Evolutionary conservation across 2,888 invertebrate genomes (phyloP).

Genomic region (Magallana nippona): DNA sequence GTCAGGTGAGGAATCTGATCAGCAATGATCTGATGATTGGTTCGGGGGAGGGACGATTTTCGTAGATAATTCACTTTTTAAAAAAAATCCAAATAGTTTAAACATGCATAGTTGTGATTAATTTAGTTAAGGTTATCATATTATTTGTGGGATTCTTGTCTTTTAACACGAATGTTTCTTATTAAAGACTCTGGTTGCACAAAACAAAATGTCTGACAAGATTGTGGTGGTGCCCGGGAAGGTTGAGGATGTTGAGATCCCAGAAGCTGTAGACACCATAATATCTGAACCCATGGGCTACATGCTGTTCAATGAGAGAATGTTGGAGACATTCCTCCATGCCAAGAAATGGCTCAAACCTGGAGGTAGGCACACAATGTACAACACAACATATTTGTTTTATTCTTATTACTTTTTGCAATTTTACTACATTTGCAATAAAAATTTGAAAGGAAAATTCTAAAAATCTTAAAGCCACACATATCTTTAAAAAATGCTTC

Average conservation of each 20-base stretch:
- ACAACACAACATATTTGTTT: not conserved
- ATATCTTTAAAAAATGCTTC: not conserved
- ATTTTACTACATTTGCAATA: not conserved
- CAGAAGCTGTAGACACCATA: slow-evolving; percentile 97
- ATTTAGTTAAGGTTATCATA: too few relatives aligned
- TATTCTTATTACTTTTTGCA: too few relatives aligned
- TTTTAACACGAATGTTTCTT: not conserved
- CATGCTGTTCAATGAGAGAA: slow-evolving; percentile 99
- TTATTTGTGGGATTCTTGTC: too few relatives aligned
- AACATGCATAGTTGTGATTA: too few relatives aligned
- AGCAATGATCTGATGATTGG: not conserved
- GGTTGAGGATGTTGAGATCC: slow-evolving; percentile 97
- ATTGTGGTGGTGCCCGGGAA: slow-evolving; percentile 97
- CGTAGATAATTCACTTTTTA: too few relatives aligned
- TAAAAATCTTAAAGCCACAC: not conserved
- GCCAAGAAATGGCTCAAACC: slow-evolving; percentile 97
- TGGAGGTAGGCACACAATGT: slow-evolving; percentile 80
- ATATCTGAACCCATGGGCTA: slow-evolving; percentile 99
- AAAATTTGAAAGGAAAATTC: not conserved
- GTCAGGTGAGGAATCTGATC: slow-evolving; percentile 72
- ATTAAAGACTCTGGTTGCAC: slow-evolving; percentile 88
- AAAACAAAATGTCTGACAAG: slow-evolving; percentile 92
- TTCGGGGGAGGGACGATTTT: not conserved
- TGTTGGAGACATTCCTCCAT: slow-evolving; percentile 99
- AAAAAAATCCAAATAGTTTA: too few relatives aligned